A percentile compares a stretch with the other conserved stretches of the same genome.
phyloP scores from a whole-genome alignment of 1,140 invertebrate genomes.

The Platyscapa corneri region DNA sequence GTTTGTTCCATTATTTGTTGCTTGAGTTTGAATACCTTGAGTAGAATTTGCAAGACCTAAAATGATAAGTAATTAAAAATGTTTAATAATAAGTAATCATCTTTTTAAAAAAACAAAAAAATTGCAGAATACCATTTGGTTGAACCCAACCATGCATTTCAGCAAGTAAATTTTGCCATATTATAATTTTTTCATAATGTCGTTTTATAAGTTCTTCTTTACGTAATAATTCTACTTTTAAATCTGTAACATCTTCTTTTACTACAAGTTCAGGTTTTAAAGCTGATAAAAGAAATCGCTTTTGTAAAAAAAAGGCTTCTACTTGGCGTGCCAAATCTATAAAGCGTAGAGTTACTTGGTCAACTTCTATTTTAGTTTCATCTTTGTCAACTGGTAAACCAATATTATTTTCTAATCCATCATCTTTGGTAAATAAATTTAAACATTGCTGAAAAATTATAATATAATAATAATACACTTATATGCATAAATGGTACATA shows the following conservation, averaged over 20 bases:
- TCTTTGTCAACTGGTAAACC: conserved; percentile 83
- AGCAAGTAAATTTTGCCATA: conserved; percentile 91
- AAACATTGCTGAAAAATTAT: conserved; percentile 83
- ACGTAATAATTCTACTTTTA: conserved; percentile 86
- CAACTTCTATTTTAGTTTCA: conserved; percentile 88
- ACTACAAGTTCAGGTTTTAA: conserved; percentile 93
- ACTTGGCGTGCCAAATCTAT: conserved; percentile 93
- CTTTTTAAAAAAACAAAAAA: not conserved
- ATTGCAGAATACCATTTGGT: conserved; percentile 68
- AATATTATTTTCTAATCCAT: conserved; percentile 78
- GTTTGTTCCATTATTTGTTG: conserved; percentile 59
- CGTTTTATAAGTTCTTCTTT: conserved; percentile 92
- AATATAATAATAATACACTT: too few relatives aligned
- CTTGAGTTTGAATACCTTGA: conserved; percentile 62
- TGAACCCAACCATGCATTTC: conserved; percentile 80
- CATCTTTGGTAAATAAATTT: conserved; percentile 89
- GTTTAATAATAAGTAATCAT: not conserved
- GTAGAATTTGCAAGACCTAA: conserved; percentile 64
- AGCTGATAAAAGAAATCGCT: conserved; percentile 90
- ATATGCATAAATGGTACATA: too few relatives aligned
- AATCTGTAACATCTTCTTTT: conserved; percentile 92
- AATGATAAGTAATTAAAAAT: conserved; percentile 36
- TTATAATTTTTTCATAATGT: conserved; percentile 91
- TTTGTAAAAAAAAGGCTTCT: conserved; percentile 95
- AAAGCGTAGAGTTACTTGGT: conserved; percentile 88